Conservation (phyloP, 2,113 vertebrate species). For the Gambusia holbrooki region DNA sequence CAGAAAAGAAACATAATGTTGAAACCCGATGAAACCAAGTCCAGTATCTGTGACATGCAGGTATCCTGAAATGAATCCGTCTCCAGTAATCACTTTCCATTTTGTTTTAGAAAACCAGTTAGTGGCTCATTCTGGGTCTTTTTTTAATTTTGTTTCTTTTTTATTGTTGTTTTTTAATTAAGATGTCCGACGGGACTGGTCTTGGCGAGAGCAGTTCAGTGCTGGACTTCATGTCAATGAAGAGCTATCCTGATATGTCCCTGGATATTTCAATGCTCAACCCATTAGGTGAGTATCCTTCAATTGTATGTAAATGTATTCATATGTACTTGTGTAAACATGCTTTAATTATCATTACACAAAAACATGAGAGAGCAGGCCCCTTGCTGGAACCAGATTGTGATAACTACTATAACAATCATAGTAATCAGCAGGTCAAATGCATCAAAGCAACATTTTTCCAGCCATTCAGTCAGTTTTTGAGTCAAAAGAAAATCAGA, state of each 20-base stretch:
- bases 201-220: conserved; percentile 85
- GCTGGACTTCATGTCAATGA: conserved; percentile 92
- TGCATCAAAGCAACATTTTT: no score
- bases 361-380: not conserved
- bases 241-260: conserved; percentile 91
- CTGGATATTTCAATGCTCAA: conserved; percentile 93
- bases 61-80: conserved; percentile 45
- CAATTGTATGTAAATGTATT: not conserved
- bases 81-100: not conserved
- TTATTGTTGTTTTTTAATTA: conserved; percentile 17
- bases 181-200: conserved; percentile 84
- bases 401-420: no score
- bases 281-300: conserved; percentile 85
- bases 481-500: not conserved
- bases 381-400: no score
- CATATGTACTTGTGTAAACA: not conserved
- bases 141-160: conserved; percentile 9
- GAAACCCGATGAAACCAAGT: conserved; percentile 87
- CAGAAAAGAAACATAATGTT: conserved; percentile 88
- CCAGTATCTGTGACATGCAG: conserved; percentile 82
- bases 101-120: not conserved
- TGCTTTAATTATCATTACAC: not conserved
- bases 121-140: not conserved
- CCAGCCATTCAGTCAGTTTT: not conserved
- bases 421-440: no score